These are phyloP conservation scores for Trypoxylus dichotomus DNA, from an alignment of 1,140 invertebrate genomes.

Conservation along the genomic window DNA sequence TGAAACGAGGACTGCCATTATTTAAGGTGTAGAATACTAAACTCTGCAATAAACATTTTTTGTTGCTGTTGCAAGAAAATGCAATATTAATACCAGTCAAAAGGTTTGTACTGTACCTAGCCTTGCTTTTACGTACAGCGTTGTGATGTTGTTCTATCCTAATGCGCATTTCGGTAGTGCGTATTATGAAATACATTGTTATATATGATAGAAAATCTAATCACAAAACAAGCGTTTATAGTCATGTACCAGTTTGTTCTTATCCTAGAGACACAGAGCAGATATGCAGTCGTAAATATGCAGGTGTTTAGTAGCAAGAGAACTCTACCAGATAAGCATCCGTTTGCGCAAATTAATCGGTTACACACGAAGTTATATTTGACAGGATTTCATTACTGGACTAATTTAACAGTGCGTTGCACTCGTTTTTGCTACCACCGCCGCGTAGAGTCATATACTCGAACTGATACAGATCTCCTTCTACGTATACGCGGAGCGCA, in stretches of 20 bases:
- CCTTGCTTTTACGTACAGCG: background rate
- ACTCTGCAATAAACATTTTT: too few species aligned
- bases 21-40: too few species aligned
- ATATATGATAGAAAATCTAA: background rate
- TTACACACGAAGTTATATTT: background rate
- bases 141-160: background rate
- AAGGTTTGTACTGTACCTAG: background rate
- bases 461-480: constrained; percentile 8
- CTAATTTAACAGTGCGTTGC: constrained; percentile 21
- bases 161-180: background rate
- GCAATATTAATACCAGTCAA: background rate
- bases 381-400: background rate
- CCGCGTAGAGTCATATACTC: background rate
- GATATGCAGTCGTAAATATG: background rate
- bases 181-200: background rate
- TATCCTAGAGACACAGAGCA: background rate
- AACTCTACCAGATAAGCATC: constrained; percentile 5
- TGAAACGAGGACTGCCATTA: too few species aligned
- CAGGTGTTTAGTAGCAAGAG: background rate
- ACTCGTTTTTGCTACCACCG: constrained; percentile 5
- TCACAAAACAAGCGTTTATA: background rate
- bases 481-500: background rate
- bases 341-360: constrained; percentile 19
- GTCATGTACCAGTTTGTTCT: background rate
- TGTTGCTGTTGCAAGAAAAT: background rate